Percentiles rank a stretch among this genome's conserved stretches.
These are phyloP conservation scores for Hipposideros armiger DNA, from an alignment of 2,113 vertebrate species.

Conservation along the genomic window DNA sequence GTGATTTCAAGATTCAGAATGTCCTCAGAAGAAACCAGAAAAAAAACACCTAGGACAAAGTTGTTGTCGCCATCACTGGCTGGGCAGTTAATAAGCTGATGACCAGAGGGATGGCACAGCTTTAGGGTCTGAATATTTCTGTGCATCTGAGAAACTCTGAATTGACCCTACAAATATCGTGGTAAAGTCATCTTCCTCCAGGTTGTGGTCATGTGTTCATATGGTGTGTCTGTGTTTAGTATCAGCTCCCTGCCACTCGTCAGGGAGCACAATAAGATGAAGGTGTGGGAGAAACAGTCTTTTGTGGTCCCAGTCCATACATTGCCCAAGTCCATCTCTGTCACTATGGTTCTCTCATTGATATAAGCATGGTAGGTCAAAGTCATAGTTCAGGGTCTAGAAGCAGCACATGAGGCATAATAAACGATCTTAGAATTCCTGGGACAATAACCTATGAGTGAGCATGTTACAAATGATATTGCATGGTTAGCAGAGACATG, in stretches of 20 bases:
- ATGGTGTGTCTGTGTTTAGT: neutral
- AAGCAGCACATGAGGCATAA: neutral
- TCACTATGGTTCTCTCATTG: neutral
- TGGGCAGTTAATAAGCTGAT: neutral
- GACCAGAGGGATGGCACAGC: neutral
- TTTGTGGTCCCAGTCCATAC: neutral
- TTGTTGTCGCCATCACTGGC: neutral
- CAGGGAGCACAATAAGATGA: neutral
- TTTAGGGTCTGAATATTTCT: neutral
- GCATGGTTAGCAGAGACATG: neutral
- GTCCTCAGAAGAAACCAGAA: neutral
- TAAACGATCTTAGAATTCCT: neutral
- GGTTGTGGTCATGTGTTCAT: neutral
- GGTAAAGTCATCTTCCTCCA: neutral
- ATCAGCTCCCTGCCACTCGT: neutral
- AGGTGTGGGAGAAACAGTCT: neutral
- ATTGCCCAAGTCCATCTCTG: neutral
- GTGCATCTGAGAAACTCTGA: neutral
- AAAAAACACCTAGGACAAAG: neutral
- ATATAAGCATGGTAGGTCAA: neutral
- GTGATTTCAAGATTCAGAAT: constrained; percentile 28
- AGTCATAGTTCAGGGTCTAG: neutral
- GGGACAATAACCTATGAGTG: neutral
- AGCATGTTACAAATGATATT: neutral
- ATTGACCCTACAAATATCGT: neutral